phyloP scores from a whole-genome alignment of 2,113 vertebrate species.

The Phrynosoma blainvillii region DNA sequence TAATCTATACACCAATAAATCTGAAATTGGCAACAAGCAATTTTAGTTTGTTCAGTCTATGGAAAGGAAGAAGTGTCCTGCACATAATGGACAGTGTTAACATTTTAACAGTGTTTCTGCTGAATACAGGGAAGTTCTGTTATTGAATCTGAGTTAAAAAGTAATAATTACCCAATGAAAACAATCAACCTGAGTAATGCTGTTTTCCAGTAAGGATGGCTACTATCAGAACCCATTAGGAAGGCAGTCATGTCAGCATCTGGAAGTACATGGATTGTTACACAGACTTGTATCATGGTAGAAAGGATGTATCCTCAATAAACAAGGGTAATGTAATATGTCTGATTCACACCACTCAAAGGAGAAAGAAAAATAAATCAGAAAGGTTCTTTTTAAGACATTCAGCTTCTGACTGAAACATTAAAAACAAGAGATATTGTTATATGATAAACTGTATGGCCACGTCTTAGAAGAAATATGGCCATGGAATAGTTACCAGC shows the following conservation, averaged over 20 bases:
- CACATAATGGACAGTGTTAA: slow-evolving; percentile 39
- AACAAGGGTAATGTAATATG: slow-evolving; percentile 17
- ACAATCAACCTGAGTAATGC: slow-evolving; percentile 2
- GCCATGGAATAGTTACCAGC: background rate
- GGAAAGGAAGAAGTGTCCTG: slow-evolving; percentile 29
- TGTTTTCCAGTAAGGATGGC: slow-evolving; percentile 32
- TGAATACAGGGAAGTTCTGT: background rate
- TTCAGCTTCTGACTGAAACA: background rate
- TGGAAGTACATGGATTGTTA: background rate
- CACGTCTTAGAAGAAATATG: background rate
- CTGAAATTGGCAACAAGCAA: slow-evolving; percentile 49
- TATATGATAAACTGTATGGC: background rate
- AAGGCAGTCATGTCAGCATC: background rate
- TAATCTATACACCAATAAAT: slow-evolving; percentile 70
- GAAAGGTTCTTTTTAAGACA: background rate
- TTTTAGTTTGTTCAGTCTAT: slow-evolving; percentile 41
- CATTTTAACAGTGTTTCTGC: slow-evolving; percentile 33
- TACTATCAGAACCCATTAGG: slow-evolving; percentile 6
- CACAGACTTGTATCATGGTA: slow-evolving; percentile 50
- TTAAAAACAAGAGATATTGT: background rate
- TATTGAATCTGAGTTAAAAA: slow-evolving; percentile 51
- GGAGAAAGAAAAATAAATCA: background rate
- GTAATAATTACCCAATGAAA: slow-evolving; percentile 42
- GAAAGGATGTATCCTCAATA: slow-evolving; percentile 39
- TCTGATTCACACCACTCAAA: slow-evolving; percentile 25